Evolutionary conservation across 2,113 vertebrate species (phyloP), one percentile per base, ranked within the genome.

Genomic region (Elaphurus davidianus): DNA sequence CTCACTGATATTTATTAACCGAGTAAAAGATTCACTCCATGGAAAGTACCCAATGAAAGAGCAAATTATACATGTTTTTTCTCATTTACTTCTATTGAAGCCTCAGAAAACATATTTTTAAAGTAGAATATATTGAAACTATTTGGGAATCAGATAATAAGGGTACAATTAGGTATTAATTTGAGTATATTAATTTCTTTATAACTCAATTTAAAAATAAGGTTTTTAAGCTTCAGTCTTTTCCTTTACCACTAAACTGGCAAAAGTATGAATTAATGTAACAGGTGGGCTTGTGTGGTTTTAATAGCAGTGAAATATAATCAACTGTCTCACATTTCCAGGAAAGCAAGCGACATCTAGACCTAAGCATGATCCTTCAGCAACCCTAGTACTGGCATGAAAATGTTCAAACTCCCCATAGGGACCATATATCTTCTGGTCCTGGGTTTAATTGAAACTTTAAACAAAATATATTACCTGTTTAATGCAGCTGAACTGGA

Each of bases 391-490:
- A 98, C 97, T 99, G 98, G 98, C 98, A 99, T 98, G 97, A 98
- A 98, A 99, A 97, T 94, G 87, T 98, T 98, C 98, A 97, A 95
- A 96, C 90, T 98, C 98, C 98, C 99, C 98, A 25, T 25, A 93
- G 98, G 98, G 92, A 92, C 97, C 93, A 98, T 99, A 98, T 98
- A 98, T 99, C 98, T 98, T 99, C 97, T 98, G 98, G 98, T 98
- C 98, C 76, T 71, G 94, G 82, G 79, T 98, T 99, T 99, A 99
- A 99, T 98, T 99, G 98, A 99, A 99, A 99, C 98, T 98, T 99
- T 99, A 99, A 99, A 99, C 97, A 99, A 99, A 99, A 99, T 99
- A 99, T 98, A 99, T 99, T 99, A 98, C 98, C 98, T 98, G 98
- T 97, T 98, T 99, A 98, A 99, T 98, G 97, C 88, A 99, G 97